Base-by-base conservation (phyloP, 2,888 invertebrate species). In the Dasypolia templi region DNA sequence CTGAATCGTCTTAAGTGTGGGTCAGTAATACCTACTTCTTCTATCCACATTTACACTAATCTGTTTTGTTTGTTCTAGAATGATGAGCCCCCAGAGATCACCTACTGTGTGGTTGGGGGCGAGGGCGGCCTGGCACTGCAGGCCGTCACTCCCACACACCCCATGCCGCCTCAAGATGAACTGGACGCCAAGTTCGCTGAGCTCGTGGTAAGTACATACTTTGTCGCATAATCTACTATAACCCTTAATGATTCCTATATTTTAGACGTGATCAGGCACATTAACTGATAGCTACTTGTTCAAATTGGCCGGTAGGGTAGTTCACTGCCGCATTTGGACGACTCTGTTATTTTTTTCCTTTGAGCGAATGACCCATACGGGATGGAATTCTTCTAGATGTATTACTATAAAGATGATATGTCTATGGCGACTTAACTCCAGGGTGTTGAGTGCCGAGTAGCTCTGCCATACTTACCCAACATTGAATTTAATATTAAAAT, bases 71-170 rank as follows among this genome's bases (percentile, higher is more conserved):
- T 78, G 29, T 96, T 97, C 0, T 96, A 98, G 98, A 98, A 98
- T 97, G 98, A 99, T 93, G 99, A 99, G 94, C 99, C 99, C 26
- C 99, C 99, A 80, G 99, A 99, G 97, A 99, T 99, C 93, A 98
- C 98, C 65, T 98, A 98, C 95, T 99, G 99, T 93, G 98, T 99
- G 93, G 98, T 99, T 91, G 99, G 99, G 90, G 98, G 98, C 87
- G 98, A 98, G 79, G 98, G 98, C 19, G 98, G 98, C 11, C 97
- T 98, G 91, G 98, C 98, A 82, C 96, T 99, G 88, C 98, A 99
- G 95, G 98, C 98, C 2, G 97, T 99, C 93, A 98, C 99, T 69
- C 99, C 99, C 83, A 99, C 99, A 12, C 98, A 98, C 91, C 99
- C 99, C 46, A 98, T 99, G 99, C 99, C 99, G 32, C 98, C 98